Conservation (phyloP, 2,113 vertebrate species). For the Lanius ludovicianus region DNA sequence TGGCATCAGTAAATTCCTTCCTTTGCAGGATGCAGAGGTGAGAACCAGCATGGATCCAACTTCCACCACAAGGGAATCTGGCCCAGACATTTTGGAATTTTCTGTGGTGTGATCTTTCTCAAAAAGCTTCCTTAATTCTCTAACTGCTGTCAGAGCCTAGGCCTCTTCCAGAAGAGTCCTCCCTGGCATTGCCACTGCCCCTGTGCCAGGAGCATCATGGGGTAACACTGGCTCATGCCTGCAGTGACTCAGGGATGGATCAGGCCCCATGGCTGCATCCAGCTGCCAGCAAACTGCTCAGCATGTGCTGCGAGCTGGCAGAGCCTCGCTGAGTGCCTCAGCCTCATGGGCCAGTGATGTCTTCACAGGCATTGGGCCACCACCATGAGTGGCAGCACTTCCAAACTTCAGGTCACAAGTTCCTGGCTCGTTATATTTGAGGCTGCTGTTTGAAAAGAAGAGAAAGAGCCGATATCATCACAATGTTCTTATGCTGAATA, state of each 20-base stretch:
- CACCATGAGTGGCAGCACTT: neutral
- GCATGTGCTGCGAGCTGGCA: neutral
- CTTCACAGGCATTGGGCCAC: neutral
- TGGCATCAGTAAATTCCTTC: neutral
- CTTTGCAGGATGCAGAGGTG: neutral
- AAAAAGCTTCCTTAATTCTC: neutral
- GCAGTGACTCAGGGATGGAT: neutral
- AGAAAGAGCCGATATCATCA: neutral
- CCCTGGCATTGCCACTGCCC: neutral
- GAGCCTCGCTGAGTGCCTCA: neutral
- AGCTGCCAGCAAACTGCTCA: neutral
- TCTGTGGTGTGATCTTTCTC: neutral
- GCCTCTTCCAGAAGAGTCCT: neutral
- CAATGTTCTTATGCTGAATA: neutral
- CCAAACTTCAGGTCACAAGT: neutral
- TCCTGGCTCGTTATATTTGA: neutral
- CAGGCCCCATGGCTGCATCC: neutral
- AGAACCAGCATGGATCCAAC: neutral
- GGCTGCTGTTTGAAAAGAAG: neutral
- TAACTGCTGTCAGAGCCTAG: neutral
- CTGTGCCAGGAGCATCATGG: neutral
- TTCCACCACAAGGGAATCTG: neutral
- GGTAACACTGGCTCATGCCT: neutral
- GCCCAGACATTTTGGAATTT: neutral
- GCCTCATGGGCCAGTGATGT: fast-evolving